Evolutionary conservation across 2,888 invertebrate species (phyloP), one percentile per base, ranked within the genome.

Genomic region (Hirtodrosophila confusa): DNA sequence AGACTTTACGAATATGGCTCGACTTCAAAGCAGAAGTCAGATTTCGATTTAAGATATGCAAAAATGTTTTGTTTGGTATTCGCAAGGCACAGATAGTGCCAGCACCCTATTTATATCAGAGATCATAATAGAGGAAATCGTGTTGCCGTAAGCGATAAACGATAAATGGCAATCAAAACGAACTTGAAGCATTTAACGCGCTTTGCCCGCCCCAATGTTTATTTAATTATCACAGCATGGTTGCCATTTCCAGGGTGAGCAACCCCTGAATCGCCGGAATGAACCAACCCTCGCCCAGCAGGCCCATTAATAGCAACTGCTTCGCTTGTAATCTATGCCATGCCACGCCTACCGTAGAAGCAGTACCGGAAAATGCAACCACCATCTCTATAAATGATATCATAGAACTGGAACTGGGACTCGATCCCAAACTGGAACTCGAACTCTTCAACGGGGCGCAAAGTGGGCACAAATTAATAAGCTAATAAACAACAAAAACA

Each of bases 151-250:
- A 33, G 50, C 69, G 48, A 62, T 56, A 53, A 54, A 64, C 77
- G 66, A 79, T 80, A 77, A 80, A 73, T 60, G 60, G 60, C 69
- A 69, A 84, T 78, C 73, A 76, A 76, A 83, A 62, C 70, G 69
- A 85, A 73, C 83, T 75, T 83, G 79, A 82, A 86, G 77, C 76
- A 82, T 67, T 76, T 69, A 68, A 78, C 48, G 60, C 70, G 67
- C 74, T 48, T 61, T 51, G 45, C 43, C 44, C 64, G 67, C 78
- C 75, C 73, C 78, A 77, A 68, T 69, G 85, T 70, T 85, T 63
- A 85, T 85, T 85, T 85, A 85, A 85, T 85, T 85, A 88, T 88
- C 85, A 60, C 85, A 85, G 88, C 85, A 87, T 88, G 82, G 80
- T 88, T 57, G 78, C 78, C 69, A 57, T 62, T 33, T 62, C 63